Percentiles rank a stretch among this genome's conserved stretches.
Conservation (phyloP, 1,140 invertebrate genomes). For the Eumeta japonica region DNA sequence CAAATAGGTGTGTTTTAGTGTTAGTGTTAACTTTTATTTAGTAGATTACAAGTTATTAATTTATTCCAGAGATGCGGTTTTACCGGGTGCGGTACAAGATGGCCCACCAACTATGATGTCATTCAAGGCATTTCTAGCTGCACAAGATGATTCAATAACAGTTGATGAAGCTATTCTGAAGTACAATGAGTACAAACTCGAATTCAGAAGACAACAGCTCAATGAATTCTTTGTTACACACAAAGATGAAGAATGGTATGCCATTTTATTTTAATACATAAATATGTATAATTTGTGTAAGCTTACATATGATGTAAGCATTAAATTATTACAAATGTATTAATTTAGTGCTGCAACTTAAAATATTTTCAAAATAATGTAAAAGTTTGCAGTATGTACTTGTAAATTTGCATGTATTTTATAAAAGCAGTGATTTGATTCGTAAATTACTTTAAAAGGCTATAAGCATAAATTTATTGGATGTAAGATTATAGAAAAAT, state of each 20-base stretch:
- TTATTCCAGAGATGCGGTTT: constrained; percentile 45
- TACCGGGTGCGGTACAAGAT: constrained; percentile 54
- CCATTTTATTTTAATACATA: constrained; percentile 8
- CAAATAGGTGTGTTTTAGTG: no score
- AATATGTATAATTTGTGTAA: neutral
- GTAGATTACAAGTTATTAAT: no score
- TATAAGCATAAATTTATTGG: no score
- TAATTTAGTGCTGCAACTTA: neutral
- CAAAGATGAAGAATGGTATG: constrained; percentile 99
- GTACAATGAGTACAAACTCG: constrained; percentile 98
- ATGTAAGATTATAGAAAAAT: no score
- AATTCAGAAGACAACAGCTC: constrained; percentile 93
- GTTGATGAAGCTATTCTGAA: constrained; percentile 96
- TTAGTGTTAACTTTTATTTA: no score
- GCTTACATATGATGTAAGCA: neutral
- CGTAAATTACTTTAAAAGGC: no score
- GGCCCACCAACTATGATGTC: constrained; percentile 94
- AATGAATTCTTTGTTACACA: constrained; percentile 98
- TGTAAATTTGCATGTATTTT: constrained; percentile 34
- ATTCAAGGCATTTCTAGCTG: constrained; percentile 94
- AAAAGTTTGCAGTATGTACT: constrained; percentile 8
- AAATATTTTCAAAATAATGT: constrained; percentile 2
- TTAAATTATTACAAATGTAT: neutral
- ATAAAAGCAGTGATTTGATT: no score
- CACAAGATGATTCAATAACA: constrained; percentile 95